These are phyloP conservation scores for Lithodes maja DNA, from an alignment of 2,888 invertebrate species.

Conservation along the genomic window DNA sequence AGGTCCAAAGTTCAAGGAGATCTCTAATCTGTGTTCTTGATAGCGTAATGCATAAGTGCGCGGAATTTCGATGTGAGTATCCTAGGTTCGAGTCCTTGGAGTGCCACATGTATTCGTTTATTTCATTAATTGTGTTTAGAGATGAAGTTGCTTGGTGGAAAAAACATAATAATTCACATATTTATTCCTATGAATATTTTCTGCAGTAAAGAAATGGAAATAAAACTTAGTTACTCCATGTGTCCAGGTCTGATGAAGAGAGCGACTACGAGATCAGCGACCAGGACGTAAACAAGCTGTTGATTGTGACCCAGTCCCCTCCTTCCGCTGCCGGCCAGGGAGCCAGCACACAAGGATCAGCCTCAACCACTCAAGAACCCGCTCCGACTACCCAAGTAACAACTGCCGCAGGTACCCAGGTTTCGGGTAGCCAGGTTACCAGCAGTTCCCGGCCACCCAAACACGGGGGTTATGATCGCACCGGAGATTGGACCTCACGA, in stretches of 20 bases:
- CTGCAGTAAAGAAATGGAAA: no score
- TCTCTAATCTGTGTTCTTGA: no score
- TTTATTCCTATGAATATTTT: no score
- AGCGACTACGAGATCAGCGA: constrained; percentile 87
- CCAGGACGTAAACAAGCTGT: constrained; percentile 91
- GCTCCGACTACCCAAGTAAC: background rate
- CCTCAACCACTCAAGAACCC: background rate
- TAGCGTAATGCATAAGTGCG: no score
- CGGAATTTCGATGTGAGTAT: no score
- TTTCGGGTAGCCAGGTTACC: background rate
- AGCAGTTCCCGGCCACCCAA: constrained; percentile 78
- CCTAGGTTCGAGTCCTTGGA: no score
- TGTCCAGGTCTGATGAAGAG: constrained; percentile 68
- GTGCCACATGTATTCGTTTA: no score
- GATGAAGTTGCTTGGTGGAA: no score
- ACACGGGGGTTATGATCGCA: constrained; percentile 92
- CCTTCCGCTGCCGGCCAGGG: constrained; percentile 72
- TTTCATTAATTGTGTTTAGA: no score
- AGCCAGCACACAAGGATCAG: constrained; percentile 72
- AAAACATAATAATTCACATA: no score
- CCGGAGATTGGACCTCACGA: constrained; percentile 90
- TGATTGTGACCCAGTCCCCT: constrained; percentile 91
- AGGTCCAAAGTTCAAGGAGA: no score
- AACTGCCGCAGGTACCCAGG: constrained; percentile 32
- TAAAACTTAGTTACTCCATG: no score